These are phyloP conservation scores for Lytechinus pictus DNA, from an alignment of 35 echinoderm and acorn worm genomes.

Conservation along the genomic window DNA sequence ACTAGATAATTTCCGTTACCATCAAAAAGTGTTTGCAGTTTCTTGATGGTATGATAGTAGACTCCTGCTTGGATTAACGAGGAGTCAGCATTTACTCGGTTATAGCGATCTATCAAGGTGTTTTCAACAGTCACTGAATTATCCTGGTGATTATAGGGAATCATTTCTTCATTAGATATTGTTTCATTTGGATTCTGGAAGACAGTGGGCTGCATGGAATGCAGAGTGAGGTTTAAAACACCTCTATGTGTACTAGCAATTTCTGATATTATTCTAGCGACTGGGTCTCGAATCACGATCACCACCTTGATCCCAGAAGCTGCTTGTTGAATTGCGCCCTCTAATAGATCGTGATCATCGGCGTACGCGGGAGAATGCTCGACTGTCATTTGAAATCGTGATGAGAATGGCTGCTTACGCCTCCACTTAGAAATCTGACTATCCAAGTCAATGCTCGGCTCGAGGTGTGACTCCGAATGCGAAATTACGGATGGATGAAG, in stretches of 20 bases:
- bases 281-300: slow-evolving; percentile 17
- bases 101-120: slow-evolving; percentile 42
- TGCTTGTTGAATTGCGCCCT: slow-evolving; percentile 7
- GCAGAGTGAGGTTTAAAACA: slow-evolving; percentile 3
- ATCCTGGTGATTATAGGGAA: slow-evolving; percentile 16
- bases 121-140: not conserved
- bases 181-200: slow-evolving; percentile 21
- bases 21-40: not conserved
- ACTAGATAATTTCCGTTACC: not conserved
- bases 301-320: not conserved
- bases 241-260: not conserved
- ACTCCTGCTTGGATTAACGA: slow-evolving; percentile 4
- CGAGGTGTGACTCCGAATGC: slow-evolving; percentile 23
- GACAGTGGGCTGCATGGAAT: not conserved
- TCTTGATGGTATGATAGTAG: not conserved
- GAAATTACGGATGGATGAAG: slow-evolving; percentile 31
- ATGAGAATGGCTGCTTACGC: slow-evolving; percentile 11
- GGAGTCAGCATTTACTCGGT: not conserved
- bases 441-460: slow-evolving; percentile 13
- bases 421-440: not conserved
- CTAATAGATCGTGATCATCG: slow-evolving; percentile 17
- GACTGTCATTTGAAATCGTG: slow-evolving; percentile 29
- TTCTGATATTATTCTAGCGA: not conserved
- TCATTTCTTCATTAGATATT: not conserved
- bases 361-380: slow-evolving; percentile 29